Evolutionary conservation across 2,888 invertebrate species (phyloP), one percentile per base, ranked within the genome.

Genomic region (Protonemura montana): DNA sequence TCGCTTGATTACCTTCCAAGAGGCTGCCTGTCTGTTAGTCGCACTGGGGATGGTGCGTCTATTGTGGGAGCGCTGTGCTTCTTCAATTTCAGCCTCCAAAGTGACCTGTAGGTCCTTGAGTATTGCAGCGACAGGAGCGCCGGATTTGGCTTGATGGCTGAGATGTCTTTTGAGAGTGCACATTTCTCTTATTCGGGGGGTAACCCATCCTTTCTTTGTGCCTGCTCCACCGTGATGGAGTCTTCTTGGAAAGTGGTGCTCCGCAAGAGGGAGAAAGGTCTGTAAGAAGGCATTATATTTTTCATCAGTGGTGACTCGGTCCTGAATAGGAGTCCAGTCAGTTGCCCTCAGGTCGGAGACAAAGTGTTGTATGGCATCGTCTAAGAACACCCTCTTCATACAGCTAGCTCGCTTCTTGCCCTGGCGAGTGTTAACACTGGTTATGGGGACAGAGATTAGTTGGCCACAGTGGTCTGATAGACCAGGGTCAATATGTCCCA

Each of bases 221-320:
- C 28, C 13, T 27, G 21, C n/a, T 83, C 25, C 41, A 7, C 5
- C 25, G 41, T n/a, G 10, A 25, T 42, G 41, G 42, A 27, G 25
- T 83, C 59, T 83, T 27, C 27, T 83, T 42, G 83, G 83, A 26
- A 83, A 83, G 27, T 42, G 42, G 35, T 42, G 10, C 59, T 42
- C 41, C 25, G 42, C 35, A 6, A 16, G 25, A 10, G 59, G 83
- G 26, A 83, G 83, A 59, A 83, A 83, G 1, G 13, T 26, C 25
- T 26, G 83, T 42, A 83, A 42, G 83, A 41, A 83, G 26, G 83
- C 42, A 42, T 42, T 83, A 28, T 42, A 83, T 42, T 83, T 83
- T 5, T 42, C 83, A 42, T 83, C 83, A n/a, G 28, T 28, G 21
- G 83, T 42, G 5, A 28, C 25, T 26, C 27, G 7, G 26, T 42